A percentile compares a stretch with the other conserved stretches of the same genome.
Evolutionary conservation across 2,113 vertebrate genomes (phyloP).

Genomic region (Mormyrus lacerda): DNA sequence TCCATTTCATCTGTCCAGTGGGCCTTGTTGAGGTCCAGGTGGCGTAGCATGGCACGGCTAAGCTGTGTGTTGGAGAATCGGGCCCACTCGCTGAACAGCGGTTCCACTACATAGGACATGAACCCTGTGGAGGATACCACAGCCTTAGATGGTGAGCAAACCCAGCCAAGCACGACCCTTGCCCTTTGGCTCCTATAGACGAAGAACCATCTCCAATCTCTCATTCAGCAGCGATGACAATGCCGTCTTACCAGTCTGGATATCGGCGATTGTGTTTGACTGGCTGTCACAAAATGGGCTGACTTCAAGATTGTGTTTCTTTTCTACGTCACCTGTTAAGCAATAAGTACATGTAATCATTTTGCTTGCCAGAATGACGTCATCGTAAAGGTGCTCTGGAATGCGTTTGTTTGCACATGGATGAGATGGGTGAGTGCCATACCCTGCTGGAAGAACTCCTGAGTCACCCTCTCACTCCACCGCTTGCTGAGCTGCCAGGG

Average conservation of each 20-base stretch:
- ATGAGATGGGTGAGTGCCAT: background rate
- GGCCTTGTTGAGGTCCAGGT: constrained; percentile 72
- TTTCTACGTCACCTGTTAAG: constrained; percentile 70
- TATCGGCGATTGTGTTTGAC: constrained; percentile 69
- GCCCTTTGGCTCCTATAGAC: background rate
- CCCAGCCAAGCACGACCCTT: background rate
- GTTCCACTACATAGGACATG: constrained; percentile 75
- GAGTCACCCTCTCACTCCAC: constrained; percentile 79
- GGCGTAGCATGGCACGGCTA: constrained; percentile 72
- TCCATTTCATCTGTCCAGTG: constrained; percentile 69
- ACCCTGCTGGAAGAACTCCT: constrained; percentile 78
- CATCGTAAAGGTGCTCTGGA: background rate
- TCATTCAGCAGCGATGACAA: background rate
- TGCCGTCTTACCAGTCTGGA: constrained; percentile 70
- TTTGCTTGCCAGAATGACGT: background rate
- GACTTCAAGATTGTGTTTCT: constrained; percentile 67
- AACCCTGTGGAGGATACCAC: constrained; percentile 53
- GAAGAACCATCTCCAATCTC: background rate
- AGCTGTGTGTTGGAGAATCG: constrained; percentile 68
- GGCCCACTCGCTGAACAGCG: constrained; percentile 75
- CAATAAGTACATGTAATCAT: background rate
- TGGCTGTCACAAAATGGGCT: constrained; percentile 75
- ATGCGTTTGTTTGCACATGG: background rate
- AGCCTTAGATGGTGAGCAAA: background rate
- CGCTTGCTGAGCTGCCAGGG: constrained; percentile 74